A percentile compares a stretch with the other conserved stretches of the same genome.
Evolutionary conservation across 2,113 vertebrate genomes (phyloP).

Genomic region (Zootoca vivipara): DNA sequence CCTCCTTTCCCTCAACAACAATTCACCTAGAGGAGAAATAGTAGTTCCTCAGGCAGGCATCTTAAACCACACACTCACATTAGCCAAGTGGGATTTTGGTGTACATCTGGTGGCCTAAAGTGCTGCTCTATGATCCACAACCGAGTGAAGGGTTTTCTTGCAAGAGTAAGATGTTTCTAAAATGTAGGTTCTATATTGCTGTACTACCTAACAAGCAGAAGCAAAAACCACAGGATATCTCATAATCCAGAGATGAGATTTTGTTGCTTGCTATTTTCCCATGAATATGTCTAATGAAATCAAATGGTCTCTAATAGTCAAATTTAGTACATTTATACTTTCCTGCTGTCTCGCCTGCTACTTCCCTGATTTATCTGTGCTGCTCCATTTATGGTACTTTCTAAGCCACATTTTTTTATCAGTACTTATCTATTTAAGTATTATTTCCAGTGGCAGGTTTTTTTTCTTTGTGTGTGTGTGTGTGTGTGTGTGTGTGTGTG

Average conservation of each 20-base stretch:
- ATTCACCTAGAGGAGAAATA: not conserved
- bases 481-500: too few species aligned
- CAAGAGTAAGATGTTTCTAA: not conserved
- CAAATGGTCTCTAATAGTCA: accelerated
- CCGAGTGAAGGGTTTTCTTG: not conserved
- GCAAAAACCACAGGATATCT: not conserved
- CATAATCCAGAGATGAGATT: not conserved
- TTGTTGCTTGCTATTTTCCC: not conserved
- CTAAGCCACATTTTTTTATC: not conserved
- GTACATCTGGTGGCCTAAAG: not conserved
- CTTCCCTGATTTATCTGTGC: not conserved
- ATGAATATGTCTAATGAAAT: not conserved
- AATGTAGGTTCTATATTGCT: too few species aligned
- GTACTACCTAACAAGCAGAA: too few species aligned
- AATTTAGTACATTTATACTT: not conserved
- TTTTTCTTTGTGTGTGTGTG: too few species aligned
- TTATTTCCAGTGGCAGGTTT: too few species aligned
- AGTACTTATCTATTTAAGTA: not conserved
- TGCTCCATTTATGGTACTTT: not conserved
- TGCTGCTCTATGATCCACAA: not conserved
- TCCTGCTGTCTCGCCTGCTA: not conserved
- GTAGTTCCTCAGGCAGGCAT: not conserved
- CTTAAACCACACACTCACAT: not conserved
- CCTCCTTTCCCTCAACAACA: not conserved
- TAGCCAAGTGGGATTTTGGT: not conserved